Percentiles rank a stretch among this genome's conserved stretches.
These are phyloP conservation scores for Helogale parvula DNA, from an alignment of 2,113 vertebrate species.

Conservation along the genomic window DNA sequence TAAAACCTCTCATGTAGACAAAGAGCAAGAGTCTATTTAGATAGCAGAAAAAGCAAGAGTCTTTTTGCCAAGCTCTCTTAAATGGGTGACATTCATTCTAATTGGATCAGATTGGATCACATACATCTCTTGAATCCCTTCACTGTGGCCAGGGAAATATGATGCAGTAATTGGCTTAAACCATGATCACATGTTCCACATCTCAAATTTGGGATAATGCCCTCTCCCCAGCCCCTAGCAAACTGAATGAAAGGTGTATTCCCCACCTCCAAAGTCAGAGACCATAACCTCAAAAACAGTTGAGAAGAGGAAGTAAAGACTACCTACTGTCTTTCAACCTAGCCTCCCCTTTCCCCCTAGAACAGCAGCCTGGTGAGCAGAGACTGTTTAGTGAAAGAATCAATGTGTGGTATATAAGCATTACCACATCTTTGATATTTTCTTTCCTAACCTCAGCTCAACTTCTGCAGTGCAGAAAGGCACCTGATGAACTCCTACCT, in stretches of 20 bases:
- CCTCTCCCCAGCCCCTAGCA: not conserved
- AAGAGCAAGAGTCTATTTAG: not conserved
- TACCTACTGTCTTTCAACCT: not conserved
- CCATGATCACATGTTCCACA: not conserved
- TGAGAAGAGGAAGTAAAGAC: not conserved
- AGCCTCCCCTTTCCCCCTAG: not conserved
- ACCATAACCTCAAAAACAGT: not conserved
- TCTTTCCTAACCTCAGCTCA: not conserved
- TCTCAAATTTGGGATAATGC: not conserved
- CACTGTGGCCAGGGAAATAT: not conserved
- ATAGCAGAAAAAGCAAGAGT: not conserved
- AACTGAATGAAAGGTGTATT: not conserved
- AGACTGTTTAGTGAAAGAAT: not conserved
- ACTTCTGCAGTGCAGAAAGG: not conserved
- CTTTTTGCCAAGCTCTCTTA: not conserved
- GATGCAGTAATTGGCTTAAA: not conserved
- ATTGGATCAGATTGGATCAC: not conserved
- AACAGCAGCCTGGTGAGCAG: not conserved
- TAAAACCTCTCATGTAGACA: not conserved
- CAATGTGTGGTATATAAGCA: not conserved
- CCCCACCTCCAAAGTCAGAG: not conserved
- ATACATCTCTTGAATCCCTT: not conserved
- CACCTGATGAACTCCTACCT: slow-evolving; percentile 37
- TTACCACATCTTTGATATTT: not conserved
- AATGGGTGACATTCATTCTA: slow-evolving; percentile 4